Base-by-base conservation (phyloP, 2,797 vertebrate genomes). In the Phoebastria nigripes region DNA sequence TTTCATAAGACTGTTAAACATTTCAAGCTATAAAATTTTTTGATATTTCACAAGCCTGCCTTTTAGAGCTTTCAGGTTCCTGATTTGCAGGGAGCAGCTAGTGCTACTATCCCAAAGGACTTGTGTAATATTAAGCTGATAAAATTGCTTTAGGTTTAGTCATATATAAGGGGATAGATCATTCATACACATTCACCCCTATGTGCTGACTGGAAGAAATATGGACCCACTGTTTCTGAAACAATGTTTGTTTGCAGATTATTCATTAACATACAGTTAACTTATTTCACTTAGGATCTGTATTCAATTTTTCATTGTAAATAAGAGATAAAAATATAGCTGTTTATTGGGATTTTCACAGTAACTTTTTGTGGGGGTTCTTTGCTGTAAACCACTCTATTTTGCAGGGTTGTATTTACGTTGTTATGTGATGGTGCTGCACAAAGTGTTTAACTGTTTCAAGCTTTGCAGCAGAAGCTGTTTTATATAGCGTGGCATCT, bases 121-220 rank as follows among this genome's bases (percentile, higher is more conserved):
- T 83, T 87, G 39, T 76, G 37, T 81, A 92, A 84, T 90, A 83
- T 94, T 93, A 96, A 96, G 58, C 71, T 96, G 74, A 69, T 96
- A 96, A 96, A 96, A 98, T 94, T 97, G 65, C 80, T 95, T 97
- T 95, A 95, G 84, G 58, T 95, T 96, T 88, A 79, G 44, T 70
- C 67, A 87, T 96, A 93, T 90, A 94, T 96, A 93, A 94, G 56
- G 79, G 51, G 39, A 35, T 62, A 89, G 66, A 28, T 84, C 44
- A 77, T 95, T 97, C 84, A 91, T 62, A 42, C 46, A 58, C 39
- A 76, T 84, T 96, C 81, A 87, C 92, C 81, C 63, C 20, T 67
- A 28, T 56, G 41, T 87, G 61, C 41, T 90, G 79, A 52, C 52
- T 93, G 59, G 65, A 90, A 92, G 95, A 97, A 96, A 77, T 42